phyloP scores from a whole-genome alignment of 2,113 vertebrate species.

The Thymallus thymallus region DNA sequence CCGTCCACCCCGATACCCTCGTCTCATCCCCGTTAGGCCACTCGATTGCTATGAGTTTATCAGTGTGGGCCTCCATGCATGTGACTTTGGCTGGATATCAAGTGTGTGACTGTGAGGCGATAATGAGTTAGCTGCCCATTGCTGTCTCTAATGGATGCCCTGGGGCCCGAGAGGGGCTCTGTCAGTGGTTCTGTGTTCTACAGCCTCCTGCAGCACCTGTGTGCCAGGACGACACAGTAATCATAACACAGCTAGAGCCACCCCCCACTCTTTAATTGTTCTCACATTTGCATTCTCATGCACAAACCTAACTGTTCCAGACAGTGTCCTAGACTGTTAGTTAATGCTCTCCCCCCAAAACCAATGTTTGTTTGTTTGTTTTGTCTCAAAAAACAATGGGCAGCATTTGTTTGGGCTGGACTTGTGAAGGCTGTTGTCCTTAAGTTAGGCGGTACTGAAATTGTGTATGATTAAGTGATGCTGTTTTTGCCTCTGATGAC shows the following conservation, averaged over 20 bases:
- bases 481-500: not conserved
- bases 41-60: slow-evolving; percentile 11
- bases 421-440: not conserved
- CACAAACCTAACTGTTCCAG: not conserved
- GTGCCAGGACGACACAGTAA: slow-evolving; percentile 3
- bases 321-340: not conserved
- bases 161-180: not conserved
- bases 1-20: not conserved
- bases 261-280: not conserved
- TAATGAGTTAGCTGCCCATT: slow-evolving; percentile 25
- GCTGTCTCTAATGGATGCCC: slow-evolving; percentile 31
- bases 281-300: not conserved
- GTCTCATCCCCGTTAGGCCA: not conserved
- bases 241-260: not conserved
- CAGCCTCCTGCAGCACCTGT: not conserved
- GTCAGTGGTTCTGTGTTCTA: not conserved
- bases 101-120: not conserved
- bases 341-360: not conserved
- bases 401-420: not conserved
- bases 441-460: too few relatives aligned
- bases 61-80: not conserved
- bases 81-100: not conserved
- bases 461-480: not conserved
- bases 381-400: not conserved
- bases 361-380: not conserved